phyloP scores from a whole-genome alignment of 2,113 vertebrate species.

The Catharus minimus region DNA sequence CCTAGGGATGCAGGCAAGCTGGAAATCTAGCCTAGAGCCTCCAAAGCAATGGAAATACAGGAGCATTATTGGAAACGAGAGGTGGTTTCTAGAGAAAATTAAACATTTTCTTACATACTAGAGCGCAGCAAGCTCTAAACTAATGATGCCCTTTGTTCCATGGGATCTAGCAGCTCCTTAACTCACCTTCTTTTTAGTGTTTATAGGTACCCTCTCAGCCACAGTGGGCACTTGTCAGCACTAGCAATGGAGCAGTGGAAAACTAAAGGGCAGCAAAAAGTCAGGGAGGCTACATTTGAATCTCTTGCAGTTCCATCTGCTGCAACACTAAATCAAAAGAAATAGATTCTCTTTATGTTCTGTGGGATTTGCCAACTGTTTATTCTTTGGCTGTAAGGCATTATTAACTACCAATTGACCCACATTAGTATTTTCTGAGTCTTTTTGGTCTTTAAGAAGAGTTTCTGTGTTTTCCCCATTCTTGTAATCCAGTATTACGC shows the following conservation, averaged over 20 bases:
- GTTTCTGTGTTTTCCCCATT: background rate
- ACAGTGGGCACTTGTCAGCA: background rate
- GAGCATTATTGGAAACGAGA: background rate
- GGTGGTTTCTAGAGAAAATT: background rate
- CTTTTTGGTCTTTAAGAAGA: background rate
- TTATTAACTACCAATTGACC: background rate
- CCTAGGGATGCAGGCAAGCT: background rate
- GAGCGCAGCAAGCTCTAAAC: background rate
- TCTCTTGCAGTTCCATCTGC: background rate
- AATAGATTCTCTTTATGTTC: background rate
- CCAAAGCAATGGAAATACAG: background rate
- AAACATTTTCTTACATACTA: background rate
- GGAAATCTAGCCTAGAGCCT: background rate
- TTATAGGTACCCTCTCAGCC: background rate
- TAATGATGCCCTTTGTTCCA: background rate
- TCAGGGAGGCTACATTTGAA: background rate
- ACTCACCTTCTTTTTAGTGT: background rate
- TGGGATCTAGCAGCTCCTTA: background rate
- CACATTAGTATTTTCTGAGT: background rate
- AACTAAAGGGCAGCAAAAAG: background rate
- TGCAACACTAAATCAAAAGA: background rate
- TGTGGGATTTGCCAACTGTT: background rate
- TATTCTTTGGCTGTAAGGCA: background rate
- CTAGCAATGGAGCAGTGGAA: background rate
- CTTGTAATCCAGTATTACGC: background rate